Evolutionary conservation across 2,888 invertebrate genomes (phyloP).

Genomic region (Ctena decussata): DNA sequence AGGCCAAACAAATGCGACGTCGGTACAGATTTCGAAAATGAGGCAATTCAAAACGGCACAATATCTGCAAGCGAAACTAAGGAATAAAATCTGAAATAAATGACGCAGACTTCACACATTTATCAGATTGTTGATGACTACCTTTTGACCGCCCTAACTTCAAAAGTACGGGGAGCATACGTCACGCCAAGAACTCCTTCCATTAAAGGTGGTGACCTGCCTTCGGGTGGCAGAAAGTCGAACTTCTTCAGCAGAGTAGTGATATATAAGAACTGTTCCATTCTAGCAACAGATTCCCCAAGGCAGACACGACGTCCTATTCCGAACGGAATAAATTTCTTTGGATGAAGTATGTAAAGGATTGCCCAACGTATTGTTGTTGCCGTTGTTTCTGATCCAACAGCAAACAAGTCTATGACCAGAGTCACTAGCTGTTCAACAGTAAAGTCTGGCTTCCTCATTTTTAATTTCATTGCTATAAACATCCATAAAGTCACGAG

Average conservation of each 20-base stretch:
- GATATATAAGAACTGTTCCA: slow-evolving; percentile 64
- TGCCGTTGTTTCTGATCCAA: slow-evolving; percentile 58
- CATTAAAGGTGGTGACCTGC: not conserved
- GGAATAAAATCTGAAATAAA: no score
- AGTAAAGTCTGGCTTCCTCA: not conserved
- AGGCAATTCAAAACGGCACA: no score
- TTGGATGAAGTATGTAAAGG: slow-evolving; percentile 31
- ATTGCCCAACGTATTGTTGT: slow-evolving; percentile 53
- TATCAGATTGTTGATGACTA: not conserved
- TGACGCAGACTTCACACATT: no score
- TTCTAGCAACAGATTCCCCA: slow-evolving; percentile 57
- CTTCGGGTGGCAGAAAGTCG: slow-evolving; percentile 9
- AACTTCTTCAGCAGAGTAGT: slow-evolving; percentile 46
- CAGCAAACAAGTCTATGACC: slow-evolving; percentile 55
- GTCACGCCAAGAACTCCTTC: not conserved
- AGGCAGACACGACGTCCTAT: slow-evolving; percentile 72
- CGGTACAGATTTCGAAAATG: no score
- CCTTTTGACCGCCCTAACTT: not conserved
- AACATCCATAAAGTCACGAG: slow-evolving; percentile 58
- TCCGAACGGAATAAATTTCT: slow-evolving; percentile 70
- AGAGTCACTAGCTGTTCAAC: slow-evolving; percentile 11
- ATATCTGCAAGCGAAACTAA: no score
- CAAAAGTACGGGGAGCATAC: not conserved
- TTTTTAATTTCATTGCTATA: slow-evolving; percentile 15
- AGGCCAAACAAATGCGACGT: no score